Base-by-base conservation (phyloP, 2,888 invertebrate genomes). In the Dioctria linearis region DNA sequence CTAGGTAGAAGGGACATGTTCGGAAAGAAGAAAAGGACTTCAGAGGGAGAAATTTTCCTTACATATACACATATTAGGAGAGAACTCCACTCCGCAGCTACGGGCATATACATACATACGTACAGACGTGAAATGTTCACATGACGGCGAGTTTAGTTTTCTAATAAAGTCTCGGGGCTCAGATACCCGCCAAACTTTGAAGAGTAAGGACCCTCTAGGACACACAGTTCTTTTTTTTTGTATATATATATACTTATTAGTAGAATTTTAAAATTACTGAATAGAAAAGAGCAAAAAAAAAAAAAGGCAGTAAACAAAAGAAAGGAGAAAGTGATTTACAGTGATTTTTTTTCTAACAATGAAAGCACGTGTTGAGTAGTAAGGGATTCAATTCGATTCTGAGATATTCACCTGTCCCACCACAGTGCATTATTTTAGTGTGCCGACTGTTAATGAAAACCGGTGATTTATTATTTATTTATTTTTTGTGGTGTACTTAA, bases 111-210 rank as follows among this genome's bases (percentile, higher is more conserved):
- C 43, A 43, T 2, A 13, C 76, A 63, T 76, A 63, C 76, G 39
- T 51, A 65, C 49, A 76, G 51, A 76, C 46, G 54, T 63, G 51
- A 59, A 76, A 61, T 59, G 63, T 71, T 51, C 75, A 82, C 67
- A 81, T 78, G 81, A 81, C 82, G 80, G 80, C 76, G 79, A 81
- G 71, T 82, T 82, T 81, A 80, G 81, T 82, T 81, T 82, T 78
- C 82, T 61, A 49, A 71, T 73, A 80, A 49, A 76, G 76, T 76
- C 76, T 76, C 83, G 82, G 83, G 73, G 13, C 73, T 82, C 83
- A 83, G 83, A 83, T 82, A 82, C 82, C 82, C 83, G 83, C 83
- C 83, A 83, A 83, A 83, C 83, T 83, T 83, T 81, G 82, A 82
- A 83, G 81, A 82, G 83, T 82, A 83, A 83, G 80, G 83, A 83